phyloP scores from a whole-genome alignment of 1,140 invertebrate genomes.

The Pomacea maculata region DNA sequence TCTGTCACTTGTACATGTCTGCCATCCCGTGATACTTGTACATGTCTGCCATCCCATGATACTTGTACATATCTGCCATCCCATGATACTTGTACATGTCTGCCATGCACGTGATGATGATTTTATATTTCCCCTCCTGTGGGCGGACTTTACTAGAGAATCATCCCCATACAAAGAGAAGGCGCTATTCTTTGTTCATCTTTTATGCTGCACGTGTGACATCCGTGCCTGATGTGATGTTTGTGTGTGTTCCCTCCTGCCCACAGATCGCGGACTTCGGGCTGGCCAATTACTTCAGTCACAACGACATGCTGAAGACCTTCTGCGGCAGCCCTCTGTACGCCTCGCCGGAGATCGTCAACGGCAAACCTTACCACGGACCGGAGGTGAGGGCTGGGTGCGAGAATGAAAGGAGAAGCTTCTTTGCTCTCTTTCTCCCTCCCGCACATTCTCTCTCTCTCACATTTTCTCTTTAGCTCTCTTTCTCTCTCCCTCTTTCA shows the following conservation, averaged over 20 bases:
- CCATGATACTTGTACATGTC: background rate
- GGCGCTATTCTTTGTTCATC: background rate
- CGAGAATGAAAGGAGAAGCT: background rate
- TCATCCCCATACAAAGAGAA: background rate
- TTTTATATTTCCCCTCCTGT: background rate
- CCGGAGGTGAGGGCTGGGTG: constrained; percentile 77
- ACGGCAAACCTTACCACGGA: constrained; percentile 96
- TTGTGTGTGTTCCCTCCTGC: constrained; percentile 16
- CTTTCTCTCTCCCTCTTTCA: constrained; percentile 5
- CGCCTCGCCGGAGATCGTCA: constrained; percentile 98
- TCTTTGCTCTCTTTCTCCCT: background rate
- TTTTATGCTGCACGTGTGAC: background rate
- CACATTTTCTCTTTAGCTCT: constrained; percentile 1
- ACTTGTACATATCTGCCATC: too few species aligned
- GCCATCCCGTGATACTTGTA: too few species aligned
- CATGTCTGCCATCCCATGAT: too few species aligned
- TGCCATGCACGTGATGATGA: background rate
- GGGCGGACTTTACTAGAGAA: background rate
- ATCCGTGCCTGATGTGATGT: background rate
- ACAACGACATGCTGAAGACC: constrained; percentile 79
- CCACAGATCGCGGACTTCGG: constrained; percentile 97
- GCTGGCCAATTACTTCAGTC: constrained; percentile 95
- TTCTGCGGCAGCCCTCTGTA: constrained; percentile 99
- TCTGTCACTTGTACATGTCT: too few species aligned
- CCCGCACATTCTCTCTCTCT: background rate